Evolutionary conservation across 2,113 vertebrate species (phyloP).

Genomic region (cat (Felis catus)): F.catus_Fca126_mat1.0 CM031413.1:156852501-156853000

Average conservation of each 20-base stretch:
- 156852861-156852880: background rate
- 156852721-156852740: background rate
- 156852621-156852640: background rate
- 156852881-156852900: background rate
- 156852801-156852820: background rate
- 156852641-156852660: background rate
- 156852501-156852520: background rate
- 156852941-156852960: background rate
- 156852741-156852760: fast-evolving
- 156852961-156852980: background rate
- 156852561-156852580: background rate
- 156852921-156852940: background rate
- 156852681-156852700: fast-evolving
- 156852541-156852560: background rate
- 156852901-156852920: background rate
- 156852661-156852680: too few species aligned
- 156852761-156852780: too few species aligned
- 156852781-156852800: background rate
- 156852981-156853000: background rate
- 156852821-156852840: background rate
- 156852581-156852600: background rate
- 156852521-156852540: background rate
- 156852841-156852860: background rate
- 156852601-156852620: background rate
- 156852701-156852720: background rate